Base-by-base conservation (phyloP, 2,888 invertebrate genomes). In the Leucania comma region DNA sequence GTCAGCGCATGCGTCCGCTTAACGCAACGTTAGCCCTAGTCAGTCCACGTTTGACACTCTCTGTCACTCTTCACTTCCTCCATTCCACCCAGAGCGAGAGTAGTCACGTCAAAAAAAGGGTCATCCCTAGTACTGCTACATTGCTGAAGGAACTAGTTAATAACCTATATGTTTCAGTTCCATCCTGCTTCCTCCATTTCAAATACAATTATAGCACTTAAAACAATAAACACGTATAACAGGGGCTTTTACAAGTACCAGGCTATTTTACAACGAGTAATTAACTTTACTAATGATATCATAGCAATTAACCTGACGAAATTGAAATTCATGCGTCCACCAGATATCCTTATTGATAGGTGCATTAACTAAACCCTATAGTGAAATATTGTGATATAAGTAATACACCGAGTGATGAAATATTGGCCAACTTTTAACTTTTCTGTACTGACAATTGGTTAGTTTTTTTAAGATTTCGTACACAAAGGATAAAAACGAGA, bases 251-350 rank as follows among this genome's bases (percentile, higher is more conserved):
- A 38, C 38, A 46, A 59, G 12, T 26, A 32, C 46, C 42, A 14
- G 8, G n/a, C 46, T 20, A 24, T 38, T 57, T 60, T n/a, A 60
- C 20, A 12, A 29, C 24, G 20, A 38, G 29, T 61, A 42, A 42
- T 42, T 42, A 42, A 20, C 38, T 38, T 38, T 26, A 59, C n/a
- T 57, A 81, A 66, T 81, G 9, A 78, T 71, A 76, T 68, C 64
- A 54, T 57, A 51, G 42, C n/a, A 26, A 71, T 64, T 58, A 51
- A 51, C 17, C 51, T 67, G 20, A 20, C 26, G 20, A 0, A 5
- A 6, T 50, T 63, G 35, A 64, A 51, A 60, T 74, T 57, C 24
- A 67, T 74, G 68, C 24, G 26, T 68, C 68, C 68, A n/a, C 58
- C 2, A 46, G 54, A 73, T 35, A 58, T 79, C 65, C 29, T 51